Base-by-base conservation (phyloP, 2,797 vertebrate genomes). In the Adelosebastes latens region DNA sequence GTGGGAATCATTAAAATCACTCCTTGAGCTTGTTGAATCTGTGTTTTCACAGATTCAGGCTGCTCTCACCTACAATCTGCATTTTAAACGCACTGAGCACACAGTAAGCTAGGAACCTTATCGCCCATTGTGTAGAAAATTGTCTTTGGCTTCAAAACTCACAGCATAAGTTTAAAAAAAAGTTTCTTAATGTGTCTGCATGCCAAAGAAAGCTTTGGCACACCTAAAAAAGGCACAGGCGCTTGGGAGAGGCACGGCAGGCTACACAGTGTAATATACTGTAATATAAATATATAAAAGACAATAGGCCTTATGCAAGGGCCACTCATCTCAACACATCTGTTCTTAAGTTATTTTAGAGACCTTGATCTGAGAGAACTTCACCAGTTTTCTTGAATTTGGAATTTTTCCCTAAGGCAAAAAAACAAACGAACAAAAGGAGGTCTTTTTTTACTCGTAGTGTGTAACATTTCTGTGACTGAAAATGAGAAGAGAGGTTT, bases 21-120 rank as follows among this genome's bases (percentile, higher is more conserved):
- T 63, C 20, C n/a, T 52, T 77, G 6, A 65, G 22, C 11, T 69
- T 69, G 53, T 60, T 61, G 29, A 84, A 73, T 81, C 39, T 29
- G 29, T 34, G 36, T 56, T 4, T 60, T 65, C n/a, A 20, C n/a
- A 46, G 22, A 36, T 42, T 52, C 24, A 65, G 14, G 46, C 34
- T 52, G 22, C 1, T 1, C 16, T 72, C 36, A 29, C 12, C 8
- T 20, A 24, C 22, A 70, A 39, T 29, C 64, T 65, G 22, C 25
- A 14, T 22, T n/a, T 32, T 25, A 62, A 62, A 31, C 18, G 8
- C 12, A 73, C n/a, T 46, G 62, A 58, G 12, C 24, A 58, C 16
- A 6, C 13, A 14, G 12, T 14, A 42, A 72, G 18, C 14, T 8
- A 55, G 22, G 24, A 56, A 34, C 27, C 0, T 31, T 24, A 52